Conservation (phyloP, 2,888 invertebrate species). For the Slavum lentiscoides region DNA sequence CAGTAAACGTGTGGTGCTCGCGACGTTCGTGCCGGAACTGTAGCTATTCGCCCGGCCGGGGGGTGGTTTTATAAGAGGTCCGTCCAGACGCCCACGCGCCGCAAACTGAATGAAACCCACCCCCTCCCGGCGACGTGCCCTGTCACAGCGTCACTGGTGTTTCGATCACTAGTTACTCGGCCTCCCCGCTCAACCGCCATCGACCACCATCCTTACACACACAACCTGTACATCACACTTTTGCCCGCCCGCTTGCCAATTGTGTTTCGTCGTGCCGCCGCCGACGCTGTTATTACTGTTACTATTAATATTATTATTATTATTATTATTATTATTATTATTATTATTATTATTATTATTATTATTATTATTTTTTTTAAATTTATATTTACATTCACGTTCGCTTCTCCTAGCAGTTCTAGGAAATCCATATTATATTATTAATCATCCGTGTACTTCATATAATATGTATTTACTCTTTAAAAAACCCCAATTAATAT, state of each 20-base stretch:
- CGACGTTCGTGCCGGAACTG: conserved; percentile 34
- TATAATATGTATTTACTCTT: too few species aligned
- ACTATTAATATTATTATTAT: neutral
- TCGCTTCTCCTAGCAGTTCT: too few species aligned
- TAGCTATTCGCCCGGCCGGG: conserved; percentile 23
- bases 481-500: too few species aligned
- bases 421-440: too few species aligned
- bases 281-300: neutral
- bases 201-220: too few species aligned
- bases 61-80: conserved; percentile 43
- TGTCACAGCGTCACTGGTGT: neutral
- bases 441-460: too few species aligned
- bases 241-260: neutral
- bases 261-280: neutral
- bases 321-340: too few species aligned
- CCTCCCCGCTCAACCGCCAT: too few species aligned
- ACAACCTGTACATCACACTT: neutral
- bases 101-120: conserved; percentile 43
- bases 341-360: conserved; percentile 1
- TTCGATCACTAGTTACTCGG: conserved; percentile 12
- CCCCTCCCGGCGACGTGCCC: neutral
- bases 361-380: neutral
- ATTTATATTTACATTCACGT: too few species aligned
- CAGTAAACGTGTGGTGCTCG: neutral
- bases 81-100: conserved; percentile 41